These are phyloP conservation scores for Palythoa grandis DNA, from an alignment of 92 coral and sea anemone species.

Conservation along the genomic window DNA sequence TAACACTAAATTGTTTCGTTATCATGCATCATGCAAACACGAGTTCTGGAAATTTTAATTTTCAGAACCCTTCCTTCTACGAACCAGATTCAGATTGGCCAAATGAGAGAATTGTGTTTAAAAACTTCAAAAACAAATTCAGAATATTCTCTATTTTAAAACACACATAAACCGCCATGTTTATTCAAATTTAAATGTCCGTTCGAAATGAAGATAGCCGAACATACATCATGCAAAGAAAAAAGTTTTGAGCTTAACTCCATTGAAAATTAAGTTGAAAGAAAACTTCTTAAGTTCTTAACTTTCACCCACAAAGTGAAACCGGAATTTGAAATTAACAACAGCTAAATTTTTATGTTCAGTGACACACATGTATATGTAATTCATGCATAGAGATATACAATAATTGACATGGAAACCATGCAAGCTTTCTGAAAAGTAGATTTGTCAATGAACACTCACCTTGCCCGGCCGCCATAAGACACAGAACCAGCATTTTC, in stretches of 20 bases:
- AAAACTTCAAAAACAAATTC: too few species aligned
- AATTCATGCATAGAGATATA: background rate
- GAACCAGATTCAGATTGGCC: background rate
- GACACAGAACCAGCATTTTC: background rate
- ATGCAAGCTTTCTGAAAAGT: background rate
- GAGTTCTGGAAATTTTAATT: background rate
- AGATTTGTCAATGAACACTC: background rate
- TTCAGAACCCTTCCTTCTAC: background rate
- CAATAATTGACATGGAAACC: background rate
- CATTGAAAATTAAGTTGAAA: background rate
- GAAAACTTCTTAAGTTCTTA: background rate
- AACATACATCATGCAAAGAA: background rate
- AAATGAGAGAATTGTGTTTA: too few species aligned
- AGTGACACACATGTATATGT: background rate
- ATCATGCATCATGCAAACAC: background rate
- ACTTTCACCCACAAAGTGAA: background rate
- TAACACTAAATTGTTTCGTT: background rate
- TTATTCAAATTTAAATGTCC: background rate
- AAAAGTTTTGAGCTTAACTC: background rate
- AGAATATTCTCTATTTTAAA: background rate
- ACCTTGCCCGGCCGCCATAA: constrained; percentile 16
- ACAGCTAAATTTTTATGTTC: constrained; percentile 3
- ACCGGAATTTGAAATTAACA: constrained; percentile 33
- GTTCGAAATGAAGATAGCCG: background rate
- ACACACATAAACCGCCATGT: background rate